Conservation (phyloP, 2,888 invertebrate species). For the Tiphia femorata region DNA sequence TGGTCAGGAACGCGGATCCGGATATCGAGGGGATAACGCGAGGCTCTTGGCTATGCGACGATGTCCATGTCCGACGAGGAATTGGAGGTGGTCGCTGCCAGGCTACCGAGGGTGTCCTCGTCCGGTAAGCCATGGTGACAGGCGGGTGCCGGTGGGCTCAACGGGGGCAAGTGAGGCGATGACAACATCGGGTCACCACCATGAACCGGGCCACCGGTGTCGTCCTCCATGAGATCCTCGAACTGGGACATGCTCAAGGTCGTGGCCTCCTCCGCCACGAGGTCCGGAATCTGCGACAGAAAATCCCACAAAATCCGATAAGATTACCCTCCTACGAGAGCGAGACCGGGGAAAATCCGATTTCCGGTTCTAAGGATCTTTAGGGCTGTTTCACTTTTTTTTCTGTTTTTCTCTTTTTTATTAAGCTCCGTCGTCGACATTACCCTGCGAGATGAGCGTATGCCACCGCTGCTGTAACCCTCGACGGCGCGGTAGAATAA, state of each 20-base stretch:
- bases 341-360: too few species aligned
- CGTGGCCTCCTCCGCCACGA: constrained; percentile 72
- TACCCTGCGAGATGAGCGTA: too few species aligned
- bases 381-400: too few species aligned
- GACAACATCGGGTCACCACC: constrained; percentile 77
- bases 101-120: constrained; percentile 64
- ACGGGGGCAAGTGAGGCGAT: constrained; percentile 71
- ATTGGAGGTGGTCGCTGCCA: constrained; percentile 63
- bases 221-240: constrained; percentile 80
- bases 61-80: constrained; percentile 67
- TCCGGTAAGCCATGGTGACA: constrained; percentile 64
- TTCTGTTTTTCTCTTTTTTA: background rate
- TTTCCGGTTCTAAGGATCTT: too few species aligned
- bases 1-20: constrained; percentile 3
- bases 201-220: constrained; percentile 73
- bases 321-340: too few species aligned
- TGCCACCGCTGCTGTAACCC: too few species aligned
- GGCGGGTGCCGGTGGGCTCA: constrained; percentile 62
- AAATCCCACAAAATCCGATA: too few species aligned
- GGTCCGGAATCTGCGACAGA: constrained; percentile 65
- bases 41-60: constrained; percentile 61
- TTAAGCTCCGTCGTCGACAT: background rate
- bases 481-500: too few species aligned
- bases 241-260: constrained; percentile 73
- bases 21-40: constrained; percentile 9